phyloP scores from a whole-genome alignment of 2,113 vertebrate species.

The Corynorhinus townsendii region DNA sequence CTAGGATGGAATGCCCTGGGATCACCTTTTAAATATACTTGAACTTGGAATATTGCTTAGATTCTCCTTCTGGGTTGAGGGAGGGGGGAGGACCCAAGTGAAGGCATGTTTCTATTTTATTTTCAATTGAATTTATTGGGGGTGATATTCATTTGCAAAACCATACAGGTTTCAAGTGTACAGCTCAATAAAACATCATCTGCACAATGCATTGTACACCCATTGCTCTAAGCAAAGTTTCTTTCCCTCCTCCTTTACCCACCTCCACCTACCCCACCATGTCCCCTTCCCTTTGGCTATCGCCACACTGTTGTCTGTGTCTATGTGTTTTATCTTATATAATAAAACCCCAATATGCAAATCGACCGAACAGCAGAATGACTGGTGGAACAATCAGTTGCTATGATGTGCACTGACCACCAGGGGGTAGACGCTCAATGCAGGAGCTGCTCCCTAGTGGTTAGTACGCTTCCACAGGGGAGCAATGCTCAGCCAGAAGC shows the following conservation, averaged over 20 bases:
- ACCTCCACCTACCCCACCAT: background rate
- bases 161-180: background rate
- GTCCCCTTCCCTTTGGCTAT: background rate
- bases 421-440: no score
- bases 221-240: background rate
- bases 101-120: background rate
- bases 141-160: no score
- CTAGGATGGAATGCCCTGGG: background rate
- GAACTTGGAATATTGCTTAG: background rate
- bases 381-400: no score
- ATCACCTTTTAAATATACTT: background rate
- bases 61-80: background rate
- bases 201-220: background rate
- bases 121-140: no score
- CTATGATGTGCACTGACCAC: no score
- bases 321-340: background rate
- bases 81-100: background rate
- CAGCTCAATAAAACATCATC: background rate
- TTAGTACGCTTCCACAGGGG: no score
- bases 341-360: no score
- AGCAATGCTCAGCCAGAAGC: no score
- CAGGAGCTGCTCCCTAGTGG: no score
- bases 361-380: no score
- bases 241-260: background rate
- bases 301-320: background rate